Evolutionary conservation across 2,797 vertebrate genomes (phyloP).

Genomic region (Phoebastria nigripes): DNA sequence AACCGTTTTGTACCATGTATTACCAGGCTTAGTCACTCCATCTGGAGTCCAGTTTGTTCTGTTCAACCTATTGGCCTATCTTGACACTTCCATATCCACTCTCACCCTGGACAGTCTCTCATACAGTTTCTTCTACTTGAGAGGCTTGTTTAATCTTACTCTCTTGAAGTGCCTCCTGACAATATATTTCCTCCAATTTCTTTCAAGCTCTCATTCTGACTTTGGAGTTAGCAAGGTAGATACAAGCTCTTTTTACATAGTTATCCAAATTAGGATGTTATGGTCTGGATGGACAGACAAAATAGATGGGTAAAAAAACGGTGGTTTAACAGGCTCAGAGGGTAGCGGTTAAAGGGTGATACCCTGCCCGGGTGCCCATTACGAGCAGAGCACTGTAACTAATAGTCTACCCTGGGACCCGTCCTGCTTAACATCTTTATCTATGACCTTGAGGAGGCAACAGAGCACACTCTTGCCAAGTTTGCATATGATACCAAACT

Average conservation of each 20-base stretch:
- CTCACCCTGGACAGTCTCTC: background rate
- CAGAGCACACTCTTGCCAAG: background rate
- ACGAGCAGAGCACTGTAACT: background rate
- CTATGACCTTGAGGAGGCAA: background rate
- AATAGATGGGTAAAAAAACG: background rate
- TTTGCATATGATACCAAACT: background rate
- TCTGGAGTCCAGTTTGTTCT: background rate
- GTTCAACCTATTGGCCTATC: background rate
- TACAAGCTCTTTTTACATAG: background rate
- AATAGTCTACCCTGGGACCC: background rate
- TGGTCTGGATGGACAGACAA: background rate
- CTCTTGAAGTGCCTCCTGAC: background rate
- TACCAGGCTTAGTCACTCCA: background rate
- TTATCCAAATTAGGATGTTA: background rate
- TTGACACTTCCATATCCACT: background rate
- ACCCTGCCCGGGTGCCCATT: background rate
- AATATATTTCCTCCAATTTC: background rate
- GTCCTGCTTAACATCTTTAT: background rate
- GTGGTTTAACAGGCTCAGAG: background rate
- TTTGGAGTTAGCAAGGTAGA: background rate
- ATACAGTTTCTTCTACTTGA: background rate
- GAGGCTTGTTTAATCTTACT: background rate
- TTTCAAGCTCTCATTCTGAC: background rate
- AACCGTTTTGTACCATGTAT: background rate
- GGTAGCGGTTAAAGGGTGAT: background rate